These are phyloP conservation scores for Melieria picta DNA, from an alignment of 2,888 invertebrate genomes.

Conservation along the genomic window DNA sequence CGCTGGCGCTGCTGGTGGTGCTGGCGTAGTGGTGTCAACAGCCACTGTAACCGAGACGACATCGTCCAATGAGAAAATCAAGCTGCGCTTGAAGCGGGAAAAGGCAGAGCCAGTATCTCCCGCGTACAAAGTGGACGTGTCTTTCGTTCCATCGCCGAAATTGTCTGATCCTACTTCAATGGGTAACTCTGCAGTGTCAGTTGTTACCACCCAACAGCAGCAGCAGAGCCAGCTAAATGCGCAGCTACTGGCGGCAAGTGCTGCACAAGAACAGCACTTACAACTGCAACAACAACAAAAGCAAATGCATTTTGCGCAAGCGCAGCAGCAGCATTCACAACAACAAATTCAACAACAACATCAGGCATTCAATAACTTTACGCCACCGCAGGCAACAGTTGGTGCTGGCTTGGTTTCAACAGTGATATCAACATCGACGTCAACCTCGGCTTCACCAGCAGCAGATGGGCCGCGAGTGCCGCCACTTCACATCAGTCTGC, in stretches of 20 bases:
- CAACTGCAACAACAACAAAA: constrained; percentile 32
- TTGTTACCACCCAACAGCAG: constrained; percentile 5
- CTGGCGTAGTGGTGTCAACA: background rate
- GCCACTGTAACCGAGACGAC: constrained; percentile 18
- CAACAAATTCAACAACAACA: constrained; percentile 41
- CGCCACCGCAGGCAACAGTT: constrained; percentile 37
- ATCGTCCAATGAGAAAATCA: constrained; percentile 75
- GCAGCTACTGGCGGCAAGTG: constrained; percentile 40
- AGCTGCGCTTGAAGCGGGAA: constrained; percentile 82
- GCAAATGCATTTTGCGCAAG: constrained; percentile 34
- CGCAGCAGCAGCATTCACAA: constrained; percentile 40
- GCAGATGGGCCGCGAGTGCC: constrained; percentile 84
- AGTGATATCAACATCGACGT: constrained; percentile 20
- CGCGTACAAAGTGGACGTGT: constrained; percentile 83
- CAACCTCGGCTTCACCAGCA: constrained; percentile 27
- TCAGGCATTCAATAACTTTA: constrained; percentile 42
- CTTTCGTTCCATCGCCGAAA: constrained; percentile 72
- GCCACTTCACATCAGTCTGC: constrained; percentile 86
- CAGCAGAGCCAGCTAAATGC: constrained; percentile 43
- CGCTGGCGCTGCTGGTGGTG: constrained; percentile 10
- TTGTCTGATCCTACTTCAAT: constrained; percentile 39
- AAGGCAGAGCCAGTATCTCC: constrained; percentile 83
- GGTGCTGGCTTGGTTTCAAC: background rate
- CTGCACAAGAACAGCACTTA: constrained; percentile 31
- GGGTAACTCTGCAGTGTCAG: constrained; percentile 1